A percentile compares a stretch with the other conserved stretches of the same genome.
Evolutionary conservation across 2,113 vertebrate genomes (phyloP).

Genomic region (Chloropsis hardwickii): DNA sequence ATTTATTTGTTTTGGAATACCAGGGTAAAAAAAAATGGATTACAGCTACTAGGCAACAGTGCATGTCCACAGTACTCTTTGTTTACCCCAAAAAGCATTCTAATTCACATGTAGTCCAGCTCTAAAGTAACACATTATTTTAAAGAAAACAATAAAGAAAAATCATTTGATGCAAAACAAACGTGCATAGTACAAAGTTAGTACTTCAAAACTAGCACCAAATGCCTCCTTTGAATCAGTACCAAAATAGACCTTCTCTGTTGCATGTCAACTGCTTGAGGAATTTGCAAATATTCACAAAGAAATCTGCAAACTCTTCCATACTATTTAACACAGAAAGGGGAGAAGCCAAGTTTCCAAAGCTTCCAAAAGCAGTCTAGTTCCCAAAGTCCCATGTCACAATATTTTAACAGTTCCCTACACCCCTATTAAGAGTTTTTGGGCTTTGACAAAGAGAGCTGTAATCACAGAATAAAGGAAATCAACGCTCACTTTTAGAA

Average conservation of each 20-base stretch:
- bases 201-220: not conserved
- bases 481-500: not conserved
- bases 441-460: not conserved
- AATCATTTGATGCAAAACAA: not conserved
- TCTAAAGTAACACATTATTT: conserved; percentile 22
- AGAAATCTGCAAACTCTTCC: conserved; percentile 54
- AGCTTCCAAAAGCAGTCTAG: not conserved
- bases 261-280: not conserved
- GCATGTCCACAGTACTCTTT: not conserved
- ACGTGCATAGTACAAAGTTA: not conserved
- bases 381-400: not conserved
- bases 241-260: conserved; percentile 45
- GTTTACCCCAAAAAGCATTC: conserved; percentile 14
- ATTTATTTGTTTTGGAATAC: not conserved
- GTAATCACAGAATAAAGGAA: conserved; percentile 5
- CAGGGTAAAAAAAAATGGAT: not conserved
- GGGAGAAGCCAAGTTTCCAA: not conserved
- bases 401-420: conserved; percentile 29
- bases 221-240: not conserved
- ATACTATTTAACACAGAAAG: not conserved
- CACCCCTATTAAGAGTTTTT: not conserved
- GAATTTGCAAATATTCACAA: conserved; percentile 62
- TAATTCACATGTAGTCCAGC: conserved; percentile 10
- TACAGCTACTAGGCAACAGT: not conserved
- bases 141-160: not conserved